Percentiles rank a stretch among this genome's conserved stretches.
These are phyloP conservation scores for Colostygia pectinataria DNA, from an alignment of 2,888 invertebrate genomes.

Conservation along the genomic window DNA sequence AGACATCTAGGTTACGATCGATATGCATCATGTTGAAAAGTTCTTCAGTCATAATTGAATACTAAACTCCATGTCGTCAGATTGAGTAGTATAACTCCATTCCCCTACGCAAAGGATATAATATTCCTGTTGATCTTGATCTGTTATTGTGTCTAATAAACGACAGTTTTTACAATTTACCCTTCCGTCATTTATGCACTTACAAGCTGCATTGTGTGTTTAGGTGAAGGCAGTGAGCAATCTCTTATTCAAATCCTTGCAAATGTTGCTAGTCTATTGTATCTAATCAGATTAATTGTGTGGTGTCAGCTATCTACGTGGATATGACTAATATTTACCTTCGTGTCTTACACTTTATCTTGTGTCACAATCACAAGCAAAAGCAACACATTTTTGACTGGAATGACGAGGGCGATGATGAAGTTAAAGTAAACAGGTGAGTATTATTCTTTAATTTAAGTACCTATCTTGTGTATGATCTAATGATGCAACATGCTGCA, in stretches of 20 bases:
- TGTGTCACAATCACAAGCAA: constrained; percentile 46
- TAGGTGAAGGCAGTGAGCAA: neutral
- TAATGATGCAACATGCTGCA: no score
- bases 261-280: neutral
- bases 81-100: no score
- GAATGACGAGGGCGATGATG: constrained; percentile 40
- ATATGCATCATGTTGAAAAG: neutral
- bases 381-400: constrained; percentile 47
- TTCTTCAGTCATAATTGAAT: constrained; percentile 9
- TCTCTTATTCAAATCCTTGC: neutral
- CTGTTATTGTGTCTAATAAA: no score
- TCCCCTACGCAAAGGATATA: no score
- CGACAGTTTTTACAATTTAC: no score
- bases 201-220: no score
- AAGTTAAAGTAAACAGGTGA: constrained; percentile 45
- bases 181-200: no score
- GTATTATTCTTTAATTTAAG: constrained; percentile 2
- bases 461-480: no score
- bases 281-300: constrained; percentile 5
- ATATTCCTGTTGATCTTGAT: no score
- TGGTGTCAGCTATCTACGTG: constrained; percentile 11
- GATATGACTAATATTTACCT: constrained; percentile 42
- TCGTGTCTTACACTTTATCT: constrained; percentile 40
- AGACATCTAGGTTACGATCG: constrained; percentile 6
- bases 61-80: no score